phyloP scores from a whole-genome alignment of 2,113 vertebrate genomes.

The Neogale vison region DNA sequence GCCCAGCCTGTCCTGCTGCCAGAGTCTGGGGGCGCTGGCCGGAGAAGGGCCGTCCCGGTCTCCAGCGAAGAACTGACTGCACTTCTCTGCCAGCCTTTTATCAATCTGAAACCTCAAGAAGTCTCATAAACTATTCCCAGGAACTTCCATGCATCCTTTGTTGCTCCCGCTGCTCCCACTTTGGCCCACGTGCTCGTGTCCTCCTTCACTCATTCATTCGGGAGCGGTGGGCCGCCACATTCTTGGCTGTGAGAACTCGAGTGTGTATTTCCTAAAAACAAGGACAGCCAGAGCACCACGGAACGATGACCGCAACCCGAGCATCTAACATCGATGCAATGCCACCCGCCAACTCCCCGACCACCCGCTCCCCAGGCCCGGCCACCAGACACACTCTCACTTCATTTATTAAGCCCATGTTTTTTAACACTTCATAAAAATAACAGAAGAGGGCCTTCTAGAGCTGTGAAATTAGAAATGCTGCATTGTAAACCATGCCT shows the following conservation, averaged over 20 bases:
- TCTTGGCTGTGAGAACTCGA: not conserved
- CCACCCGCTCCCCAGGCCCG: not conserved
- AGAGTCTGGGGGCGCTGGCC: not conserved
- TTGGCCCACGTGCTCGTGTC: not conserved
- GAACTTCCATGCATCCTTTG: fast-evolving
- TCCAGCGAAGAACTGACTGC: not conserved
- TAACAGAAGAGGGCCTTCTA: not conserved
- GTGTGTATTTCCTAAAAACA: not conserved
- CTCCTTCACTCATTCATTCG: not conserved
- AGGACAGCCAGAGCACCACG: too few relatives aligned
- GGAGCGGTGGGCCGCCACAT: not conserved
- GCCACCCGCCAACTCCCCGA: not conserved
- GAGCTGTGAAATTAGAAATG: not conserved
- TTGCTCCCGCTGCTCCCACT: not conserved
- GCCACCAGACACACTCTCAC: not conserved
- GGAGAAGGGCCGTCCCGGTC: not conserved
- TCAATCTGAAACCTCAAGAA: not conserved
- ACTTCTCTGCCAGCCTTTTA: not conserved
- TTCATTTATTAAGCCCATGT: not conserved
- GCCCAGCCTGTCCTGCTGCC: not conserved
- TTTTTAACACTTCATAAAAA: not conserved
- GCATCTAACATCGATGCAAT: not conserved
- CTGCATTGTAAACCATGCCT: not conserved
- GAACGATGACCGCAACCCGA: not conserved
- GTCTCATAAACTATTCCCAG: not conserved